phyloP scores from a whole-genome alignment of 1,140 invertebrate species.

The Steinernema khuongi region DNA sequence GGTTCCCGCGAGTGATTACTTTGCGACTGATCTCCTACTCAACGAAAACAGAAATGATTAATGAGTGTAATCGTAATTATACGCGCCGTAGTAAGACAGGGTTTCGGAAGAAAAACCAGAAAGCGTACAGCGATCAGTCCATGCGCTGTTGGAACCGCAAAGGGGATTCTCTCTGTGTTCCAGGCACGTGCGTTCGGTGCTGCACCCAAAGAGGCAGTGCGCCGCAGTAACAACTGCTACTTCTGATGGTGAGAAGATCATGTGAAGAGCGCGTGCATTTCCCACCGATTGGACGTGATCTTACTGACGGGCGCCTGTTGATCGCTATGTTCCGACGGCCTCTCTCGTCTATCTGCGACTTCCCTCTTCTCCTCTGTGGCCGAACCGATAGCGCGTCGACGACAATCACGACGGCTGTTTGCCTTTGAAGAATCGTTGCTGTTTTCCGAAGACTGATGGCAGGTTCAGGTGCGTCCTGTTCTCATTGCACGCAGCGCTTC shows the following conservation, averaged over 20 bases:
- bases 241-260: not conserved
- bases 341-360: not conserved
- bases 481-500: not conserved
- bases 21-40: not conserved
- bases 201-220: not conserved
- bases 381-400: slow-evolving; percentile 12
- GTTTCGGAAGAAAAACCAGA: not conserved
- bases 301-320: slow-evolving; percentile 9
- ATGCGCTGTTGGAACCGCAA: not conserved
- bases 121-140: not conserved
- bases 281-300: slow-evolving; percentile 9
- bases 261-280: not conserved
- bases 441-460: slow-evolving; percentile 11
- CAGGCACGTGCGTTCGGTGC: not conserved
- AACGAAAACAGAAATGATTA: slow-evolving; percentile 11
- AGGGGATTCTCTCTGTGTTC: not conserved
- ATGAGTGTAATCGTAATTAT: not conserved
- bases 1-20: not conserved
- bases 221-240: not conserved
- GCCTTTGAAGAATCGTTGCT: not conserved
- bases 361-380: not conserved
- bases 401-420: not conserved
- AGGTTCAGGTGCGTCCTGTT: not conserved
- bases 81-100: not conserved
- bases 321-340: not conserved